Conservation (phyloP, 2,797 vertebrate species). For the Lutjanus campechanus region DNA sequence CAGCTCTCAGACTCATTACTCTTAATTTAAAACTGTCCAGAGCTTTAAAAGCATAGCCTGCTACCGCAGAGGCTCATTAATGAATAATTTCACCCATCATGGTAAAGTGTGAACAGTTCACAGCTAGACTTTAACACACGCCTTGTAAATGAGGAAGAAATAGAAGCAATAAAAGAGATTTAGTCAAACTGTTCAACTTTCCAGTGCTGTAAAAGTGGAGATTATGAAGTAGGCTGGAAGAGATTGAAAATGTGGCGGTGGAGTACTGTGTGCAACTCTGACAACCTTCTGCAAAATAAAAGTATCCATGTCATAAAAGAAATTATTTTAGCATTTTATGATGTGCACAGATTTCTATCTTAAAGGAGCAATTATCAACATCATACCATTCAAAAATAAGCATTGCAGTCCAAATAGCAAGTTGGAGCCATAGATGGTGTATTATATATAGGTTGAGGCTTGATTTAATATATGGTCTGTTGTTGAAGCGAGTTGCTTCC, state of each 20-base stretch:
- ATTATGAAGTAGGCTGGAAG: slow-evolving; percentile 63
- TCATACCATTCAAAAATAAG: too few relatives aligned
- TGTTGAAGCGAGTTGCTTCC: too few relatives aligned
- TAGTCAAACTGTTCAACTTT: slow-evolving; percentile 65
- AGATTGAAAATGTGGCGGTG: slow-evolving; percentile 38
- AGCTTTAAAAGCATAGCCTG: slow-evolving; percentile 36
- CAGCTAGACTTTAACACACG: slow-evolving; percentile 52
- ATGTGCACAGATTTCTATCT: background rate
- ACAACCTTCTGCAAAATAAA: slow-evolving; percentile 32
- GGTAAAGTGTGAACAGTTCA: slow-evolving; percentile 59
- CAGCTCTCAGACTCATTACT: slow-evolving; percentile 25
- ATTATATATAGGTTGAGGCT: too few relatives aligned
- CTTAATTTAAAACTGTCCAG: slow-evolving; percentile 30
- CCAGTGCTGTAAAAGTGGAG: slow-evolving; percentile 65
- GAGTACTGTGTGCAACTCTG: slow-evolving; percentile 30
- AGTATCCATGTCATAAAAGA: background rate
- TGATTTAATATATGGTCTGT: too few relatives aligned
- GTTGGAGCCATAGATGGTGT: too few relatives aligned
- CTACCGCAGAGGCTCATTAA: slow-evolving; percentile 55
- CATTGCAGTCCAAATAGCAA: too few relatives aligned
- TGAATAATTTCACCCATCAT: slow-evolving; percentile 57
- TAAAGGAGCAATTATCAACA: too few relatives aligned
- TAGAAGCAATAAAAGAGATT: slow-evolving; percentile 69
- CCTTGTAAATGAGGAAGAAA: slow-evolving; percentile 65
- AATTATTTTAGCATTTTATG: background rate